Percentiles rank a stretch among this genome's conserved stretches.
Conservation (phyloP, 2,113 vertebrate species). For the Setophaga petechia region DNA sequence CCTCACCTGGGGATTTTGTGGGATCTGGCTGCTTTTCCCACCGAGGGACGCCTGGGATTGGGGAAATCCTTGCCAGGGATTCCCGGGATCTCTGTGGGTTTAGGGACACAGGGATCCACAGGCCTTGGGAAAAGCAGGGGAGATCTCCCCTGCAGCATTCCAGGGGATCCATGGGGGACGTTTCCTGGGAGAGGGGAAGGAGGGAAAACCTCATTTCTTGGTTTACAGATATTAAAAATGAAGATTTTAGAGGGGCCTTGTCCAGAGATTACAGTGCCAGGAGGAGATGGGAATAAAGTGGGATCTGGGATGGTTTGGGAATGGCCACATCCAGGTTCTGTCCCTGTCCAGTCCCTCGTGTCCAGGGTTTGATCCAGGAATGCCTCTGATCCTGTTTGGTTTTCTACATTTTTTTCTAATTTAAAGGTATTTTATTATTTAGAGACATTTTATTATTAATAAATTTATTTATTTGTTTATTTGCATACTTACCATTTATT, state of each 20-base stretch:
- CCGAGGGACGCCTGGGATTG: no score
- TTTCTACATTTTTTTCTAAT: neutral
- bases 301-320: neutral
- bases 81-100: neutral
- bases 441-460: neutral
- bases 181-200: neutral
- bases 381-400: neutral
- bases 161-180: neutral
- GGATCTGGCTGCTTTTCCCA: neutral
- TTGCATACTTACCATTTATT: no score
- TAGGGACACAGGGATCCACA: neutral
- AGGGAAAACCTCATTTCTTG: neutral
- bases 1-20: neutral
- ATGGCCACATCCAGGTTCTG: neutral
- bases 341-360: neutral
- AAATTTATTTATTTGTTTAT: no score
- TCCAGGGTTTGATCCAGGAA: fast-evolving
- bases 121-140: neutral
- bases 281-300: neutral
- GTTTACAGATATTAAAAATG: neutral
- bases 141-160: neutral
- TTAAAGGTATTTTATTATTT: neutral
- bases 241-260: fast-evolving
- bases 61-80: neutral
- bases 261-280: neutral